Evolutionary conservation across 2,888 invertebrate species (phyloP), one percentile per base, ranked within the genome.

Genomic region (Labia minor): DNA sequence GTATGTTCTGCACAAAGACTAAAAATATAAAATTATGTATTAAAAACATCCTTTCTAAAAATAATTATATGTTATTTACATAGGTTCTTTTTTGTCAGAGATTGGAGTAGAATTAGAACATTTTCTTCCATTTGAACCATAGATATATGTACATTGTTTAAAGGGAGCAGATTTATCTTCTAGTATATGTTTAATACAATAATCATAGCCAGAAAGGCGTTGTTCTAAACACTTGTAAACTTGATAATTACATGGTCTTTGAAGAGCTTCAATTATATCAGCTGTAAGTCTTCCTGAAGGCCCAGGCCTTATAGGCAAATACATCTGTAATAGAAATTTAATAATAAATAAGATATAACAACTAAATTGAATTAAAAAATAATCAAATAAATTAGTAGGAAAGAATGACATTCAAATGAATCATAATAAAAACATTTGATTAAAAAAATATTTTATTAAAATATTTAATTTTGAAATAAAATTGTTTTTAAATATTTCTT

Each of bases 81-180:
- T 85, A 64, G 78, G 78, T 71, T 89, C 89, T 74, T 86, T 86
- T 74, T 85, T 86, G 67, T 90, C 89, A 61, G 81, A 78, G 75
- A 85, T 86, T 0, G 88, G 87, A 1, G 92, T 89, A 0, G 93
- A 88, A 73, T 87, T 83, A n/a, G 82, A 78, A 75, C 95, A 95
- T 69, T 89, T 81, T 71, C 88, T 86, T 0, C 87, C 87, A 69
- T 85, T 89, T 65, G 82, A 83, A 21, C 84, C 72, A 76, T 83
- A 84, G 70, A 87, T 81, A 76, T 84, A 88, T 0, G 83, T 81
- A 75, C 96, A 97, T 71, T 89, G 90, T 69, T 85, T 86, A 76
- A 86, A 97, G 0, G 94, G 93, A 0, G 95, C 92, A 11, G 79
- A 82, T 4, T 88, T 84, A 76, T 96, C 95, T 72, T 87, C 85